Conservation (phyloP, 2,888 invertebrate genomes). For the Drosophila ustulata region DNA sequence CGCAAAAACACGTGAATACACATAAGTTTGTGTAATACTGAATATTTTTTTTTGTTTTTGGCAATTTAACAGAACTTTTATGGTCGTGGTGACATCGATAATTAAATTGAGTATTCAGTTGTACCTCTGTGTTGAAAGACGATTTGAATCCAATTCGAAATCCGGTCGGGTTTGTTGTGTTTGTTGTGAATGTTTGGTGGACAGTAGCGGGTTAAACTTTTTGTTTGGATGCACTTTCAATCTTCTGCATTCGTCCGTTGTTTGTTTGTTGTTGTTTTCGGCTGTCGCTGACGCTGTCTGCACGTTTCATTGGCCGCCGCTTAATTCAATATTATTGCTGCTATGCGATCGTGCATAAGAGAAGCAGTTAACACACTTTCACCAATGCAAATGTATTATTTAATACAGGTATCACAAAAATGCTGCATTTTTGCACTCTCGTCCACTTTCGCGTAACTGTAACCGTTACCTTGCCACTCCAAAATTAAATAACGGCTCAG, state of each 20-base stretch:
- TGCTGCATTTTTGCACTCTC: constrained; percentile 50
- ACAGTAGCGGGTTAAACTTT: constrained; percentile 15
- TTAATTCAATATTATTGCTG: constrained; percentile 43
- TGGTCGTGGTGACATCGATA: neutral
- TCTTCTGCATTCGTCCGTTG: constrained; percentile 24
- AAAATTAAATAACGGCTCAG: constrained; percentile 28
- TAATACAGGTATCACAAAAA: constrained; percentile 57
- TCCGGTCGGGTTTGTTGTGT: constrained; percentile 24
- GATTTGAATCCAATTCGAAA: constrained; percentile 10
- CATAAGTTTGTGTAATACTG: neutral
- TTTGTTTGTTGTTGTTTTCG: constrained; percentile 7
- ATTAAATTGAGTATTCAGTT: neutral
- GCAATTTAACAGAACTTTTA: constrained; percentile 1
- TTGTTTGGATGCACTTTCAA: constrained; percentile 41
- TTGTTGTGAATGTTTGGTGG: constrained; percentile 1
- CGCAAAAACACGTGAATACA: constrained; percentile 40
- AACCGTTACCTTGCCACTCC: constrained; percentile 40
- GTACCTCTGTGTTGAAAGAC: constrained; percentile 11
- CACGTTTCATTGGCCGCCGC: constrained; percentile 58
- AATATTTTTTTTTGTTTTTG: neutral
- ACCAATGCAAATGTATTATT: constrained; percentile 75
- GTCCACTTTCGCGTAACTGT: constrained; percentile 53
- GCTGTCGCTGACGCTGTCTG: constrained; percentile 13
- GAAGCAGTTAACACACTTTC: constrained; percentile 76
- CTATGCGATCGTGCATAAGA: constrained; percentile 40